Conservation (phyloP, 2,888 invertebrate species). For the Antitype chi region DNA sequence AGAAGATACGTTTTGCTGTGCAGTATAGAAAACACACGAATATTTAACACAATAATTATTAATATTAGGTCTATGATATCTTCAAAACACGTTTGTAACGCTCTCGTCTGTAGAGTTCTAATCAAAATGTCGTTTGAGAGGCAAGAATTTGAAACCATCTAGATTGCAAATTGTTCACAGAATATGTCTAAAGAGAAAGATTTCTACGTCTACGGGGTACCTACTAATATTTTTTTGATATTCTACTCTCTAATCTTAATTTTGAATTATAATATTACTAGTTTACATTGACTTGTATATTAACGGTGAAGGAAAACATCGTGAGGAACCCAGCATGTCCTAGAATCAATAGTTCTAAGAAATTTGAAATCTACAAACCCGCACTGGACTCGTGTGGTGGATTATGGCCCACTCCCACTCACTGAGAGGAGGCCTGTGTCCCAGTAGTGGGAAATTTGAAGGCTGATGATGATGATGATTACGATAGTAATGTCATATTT, state of each 20-base stretch:
- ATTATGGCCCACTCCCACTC: neutral
- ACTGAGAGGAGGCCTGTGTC: neutral
- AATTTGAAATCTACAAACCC: neutral
- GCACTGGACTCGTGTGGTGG: neutral
- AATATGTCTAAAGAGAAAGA: neutral
- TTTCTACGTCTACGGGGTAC: constrained; percentile 10
- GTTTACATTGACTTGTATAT: neutral
- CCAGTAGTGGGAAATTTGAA: neutral
- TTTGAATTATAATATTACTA: neutral
- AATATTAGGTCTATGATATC: neutral
- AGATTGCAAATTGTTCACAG: neutral
- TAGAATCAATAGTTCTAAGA: neutral
- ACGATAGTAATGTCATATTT: too few species aligned
- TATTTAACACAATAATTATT: neutral
- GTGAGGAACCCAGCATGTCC: too few species aligned
- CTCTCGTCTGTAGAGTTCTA: neutral
- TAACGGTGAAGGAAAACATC: too few species aligned
- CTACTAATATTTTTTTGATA: neutral
- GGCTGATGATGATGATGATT: neutral
- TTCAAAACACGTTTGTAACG: neutral
- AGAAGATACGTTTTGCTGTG: constrained; percentile 5
- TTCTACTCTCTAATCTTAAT: neutral
- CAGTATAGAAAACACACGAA: neutral
- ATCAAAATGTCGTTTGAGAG: constrained; percentile 6
- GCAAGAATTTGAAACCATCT: constrained; percentile 1